Percentiles rank a stretch among this genome's conserved stretches.
These are phyloP conservation scores for Pachymerium ferrugineum DNA, from an alignment of 2,888 invertebrate species.

Conservation along the genomic window DNA sequence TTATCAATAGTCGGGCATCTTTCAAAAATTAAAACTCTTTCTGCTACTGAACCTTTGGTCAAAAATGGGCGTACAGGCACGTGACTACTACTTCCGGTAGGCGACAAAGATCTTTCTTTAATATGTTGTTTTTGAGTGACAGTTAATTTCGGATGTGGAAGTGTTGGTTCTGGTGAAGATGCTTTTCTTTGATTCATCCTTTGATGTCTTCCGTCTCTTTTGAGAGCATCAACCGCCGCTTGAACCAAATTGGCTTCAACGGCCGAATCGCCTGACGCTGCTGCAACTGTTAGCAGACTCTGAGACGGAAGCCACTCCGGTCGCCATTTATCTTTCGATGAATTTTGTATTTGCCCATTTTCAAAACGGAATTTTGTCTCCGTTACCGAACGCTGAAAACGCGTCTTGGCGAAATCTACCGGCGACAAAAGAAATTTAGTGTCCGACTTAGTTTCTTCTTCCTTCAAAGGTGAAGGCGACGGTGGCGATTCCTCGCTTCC, in stretches of 20 bases:
- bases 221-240: slow-evolving; percentile 34
- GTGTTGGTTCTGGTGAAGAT: slow-evolving; percentile 45
- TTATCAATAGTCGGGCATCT: slow-evolving; percentile 57
- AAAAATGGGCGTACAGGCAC: slow-evolving; percentile 62
- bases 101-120: slow-evolving; percentile 39
- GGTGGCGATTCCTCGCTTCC: background rate
- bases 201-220: slow-evolving; percentile 38
- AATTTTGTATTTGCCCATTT: slow-evolving; percentile 37
- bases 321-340: slow-evolving; percentile 35
- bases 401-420: slow-evolving; percentile 61
- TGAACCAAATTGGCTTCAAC: slow-evolving; percentile 39
- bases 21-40: slow-evolving; percentile 83
- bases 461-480: background rate
- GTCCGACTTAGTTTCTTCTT: background rate
- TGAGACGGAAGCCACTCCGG: slow-evolving; percentile 37
- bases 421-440: slow-evolving; percentile 50
- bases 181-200: slow-evolving; percentile 33
- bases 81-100: slow-evolving; percentile 37
- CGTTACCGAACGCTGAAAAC: slow-evolving; percentile 54
- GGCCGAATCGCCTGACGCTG: slow-evolving; percentile 31
- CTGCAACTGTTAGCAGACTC: slow-evolving; percentile 39
- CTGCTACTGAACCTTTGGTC: slow-evolving; percentile 83
- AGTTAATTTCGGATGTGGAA: slow-evolving; percentile 63
- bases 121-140: slow-evolving; percentile 57
- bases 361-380: slow-evolving; percentile 44